phyloP scores from a whole-genome alignment of 2,888 invertebrate genomes.

The Ceriagrion tenellum region DNA sequence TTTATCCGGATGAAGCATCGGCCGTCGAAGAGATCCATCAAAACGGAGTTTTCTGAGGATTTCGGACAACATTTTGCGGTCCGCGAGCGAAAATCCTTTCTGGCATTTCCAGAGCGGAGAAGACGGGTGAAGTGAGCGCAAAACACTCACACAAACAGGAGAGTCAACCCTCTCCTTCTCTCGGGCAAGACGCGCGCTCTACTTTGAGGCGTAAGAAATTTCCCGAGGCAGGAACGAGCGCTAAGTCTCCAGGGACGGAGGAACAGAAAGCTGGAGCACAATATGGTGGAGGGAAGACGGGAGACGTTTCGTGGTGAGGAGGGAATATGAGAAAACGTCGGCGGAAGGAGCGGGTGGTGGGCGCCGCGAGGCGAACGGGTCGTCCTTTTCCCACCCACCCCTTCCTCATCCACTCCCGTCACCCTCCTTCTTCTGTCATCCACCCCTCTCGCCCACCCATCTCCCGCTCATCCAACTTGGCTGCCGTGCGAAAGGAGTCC shows the following conservation, averaged over 20 bases:
- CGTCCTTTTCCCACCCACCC: not conserved
- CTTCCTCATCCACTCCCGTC: not conserved
- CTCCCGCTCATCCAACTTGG: conserved; percentile 1
- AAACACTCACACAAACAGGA: not conserved
- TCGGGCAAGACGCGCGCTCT: not conserved
- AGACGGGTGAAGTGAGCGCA: not conserved
- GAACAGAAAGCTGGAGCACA: not conserved
- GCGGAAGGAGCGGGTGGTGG: not conserved
- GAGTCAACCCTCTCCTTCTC: not conserved
- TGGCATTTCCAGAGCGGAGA: not conserved
- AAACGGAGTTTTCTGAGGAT: conserved; percentile 34
- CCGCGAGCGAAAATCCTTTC: not conserved
- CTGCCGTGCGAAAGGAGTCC: conserved; percentile 5
- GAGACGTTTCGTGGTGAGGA: not conserved
- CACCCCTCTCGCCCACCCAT: not conserved
- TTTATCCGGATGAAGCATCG: conserved; percentile 19
- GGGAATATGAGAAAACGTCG: not conserved
- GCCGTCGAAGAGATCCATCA: conserved; percentile 56
- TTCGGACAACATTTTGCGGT: conserved; percentile 52
- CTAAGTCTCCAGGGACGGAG: not conserved
- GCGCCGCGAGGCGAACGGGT: not conserved
- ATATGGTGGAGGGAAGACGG: not conserved
- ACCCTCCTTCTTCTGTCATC: not conserved
- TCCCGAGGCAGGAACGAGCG: not conserved
- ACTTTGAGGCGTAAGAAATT: not conserved